These are phyloP conservation scores for Planococcus citri DNA, from an alignment of 1,140 invertebrate genomes.

Conservation along the genomic window DNA sequence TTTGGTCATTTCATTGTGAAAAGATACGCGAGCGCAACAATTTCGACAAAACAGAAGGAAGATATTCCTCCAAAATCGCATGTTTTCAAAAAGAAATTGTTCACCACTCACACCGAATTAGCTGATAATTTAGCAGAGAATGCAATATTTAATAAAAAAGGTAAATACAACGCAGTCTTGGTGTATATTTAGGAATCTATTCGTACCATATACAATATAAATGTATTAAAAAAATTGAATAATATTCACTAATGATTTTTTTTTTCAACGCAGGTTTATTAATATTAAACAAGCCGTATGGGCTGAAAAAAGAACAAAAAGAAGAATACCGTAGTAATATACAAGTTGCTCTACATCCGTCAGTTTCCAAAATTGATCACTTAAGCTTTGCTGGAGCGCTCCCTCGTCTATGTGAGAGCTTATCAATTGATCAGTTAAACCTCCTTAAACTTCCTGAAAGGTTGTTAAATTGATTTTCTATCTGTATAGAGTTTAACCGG, in stretches of 20 bases:
- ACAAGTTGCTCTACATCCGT: background rate
- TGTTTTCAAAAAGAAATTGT: no score
- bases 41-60: no score
- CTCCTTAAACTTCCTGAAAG: background rate
- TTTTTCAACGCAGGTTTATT: background rate
- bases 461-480: background rate
- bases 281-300: background rate
- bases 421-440: background rate
- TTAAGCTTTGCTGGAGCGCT: background rate
- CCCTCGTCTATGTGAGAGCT: background rate
- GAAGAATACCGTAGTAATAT: background rate
- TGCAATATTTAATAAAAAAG: background rate
- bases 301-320: background rate
- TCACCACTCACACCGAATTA: background rate
- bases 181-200: background rate
- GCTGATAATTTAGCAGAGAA: background rate
- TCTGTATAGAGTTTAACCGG: no score
- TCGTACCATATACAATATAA: no score
- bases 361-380: background rate
- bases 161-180: background rate
- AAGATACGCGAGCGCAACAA: no score
- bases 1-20: no score
- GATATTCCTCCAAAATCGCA: no score
- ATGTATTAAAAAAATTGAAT: no score
- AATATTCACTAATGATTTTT: background rate